Conservation (phyloP, 2,888 invertebrate species). For the Agrilus cyanescens region DNA sequence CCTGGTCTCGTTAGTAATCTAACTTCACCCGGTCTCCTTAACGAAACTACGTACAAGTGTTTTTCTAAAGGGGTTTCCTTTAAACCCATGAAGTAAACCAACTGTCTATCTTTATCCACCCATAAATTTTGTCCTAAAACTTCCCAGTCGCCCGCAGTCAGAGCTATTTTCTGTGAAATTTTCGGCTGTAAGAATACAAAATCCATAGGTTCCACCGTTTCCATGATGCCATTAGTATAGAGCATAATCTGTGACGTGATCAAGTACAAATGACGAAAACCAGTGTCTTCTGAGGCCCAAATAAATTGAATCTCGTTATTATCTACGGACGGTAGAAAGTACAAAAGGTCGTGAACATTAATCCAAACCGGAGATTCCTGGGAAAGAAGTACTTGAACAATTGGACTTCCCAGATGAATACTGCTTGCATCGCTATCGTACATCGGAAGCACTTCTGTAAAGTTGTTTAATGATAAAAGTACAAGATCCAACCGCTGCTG, state of each 20-base stretch:
- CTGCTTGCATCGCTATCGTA: slow-evolving; percentile 33
- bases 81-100: slow-evolving; percentile 86
- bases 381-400: slow-evolving; percentile 48
- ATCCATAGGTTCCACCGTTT: slow-evolving; percentile 39
- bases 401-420: slow-evolving; percentile 32
- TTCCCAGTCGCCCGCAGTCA: slow-evolving; percentile 91
- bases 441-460: slow-evolving; percentile 47
- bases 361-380: slow-evolving; percentile 77
- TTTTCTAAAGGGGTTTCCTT: slow-evolving; percentile 86
- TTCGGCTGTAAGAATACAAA: slow-evolving; percentile 45
- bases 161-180: slow-evolving; percentile 55
- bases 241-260: slow-evolving; percentile 51
- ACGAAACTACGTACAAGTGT: slow-evolving; percentile 78
- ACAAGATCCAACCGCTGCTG: slow-evolving; percentile 79
- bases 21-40: slow-evolving; percentile 58
- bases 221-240: slow-evolving; percentile 43
- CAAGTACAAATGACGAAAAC: slow-evolving; percentile 78
- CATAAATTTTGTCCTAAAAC: slow-evolving; percentile 75
- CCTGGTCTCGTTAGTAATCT: slow-evolving; percentile 70
- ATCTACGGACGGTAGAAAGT: slow-evolving; percentile 60
- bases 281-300: slow-evolving; percentile 89
- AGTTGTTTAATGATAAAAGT: slow-evolving; percentile 69
- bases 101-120: slow-evolving; percentile 66
- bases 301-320: slow-evolving; percentile 51
- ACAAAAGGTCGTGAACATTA: slow-evolving; percentile 82